phyloP scores from a whole-genome alignment of 2,888 invertebrate species.

The Lepidochrysops patricia region DNA sequence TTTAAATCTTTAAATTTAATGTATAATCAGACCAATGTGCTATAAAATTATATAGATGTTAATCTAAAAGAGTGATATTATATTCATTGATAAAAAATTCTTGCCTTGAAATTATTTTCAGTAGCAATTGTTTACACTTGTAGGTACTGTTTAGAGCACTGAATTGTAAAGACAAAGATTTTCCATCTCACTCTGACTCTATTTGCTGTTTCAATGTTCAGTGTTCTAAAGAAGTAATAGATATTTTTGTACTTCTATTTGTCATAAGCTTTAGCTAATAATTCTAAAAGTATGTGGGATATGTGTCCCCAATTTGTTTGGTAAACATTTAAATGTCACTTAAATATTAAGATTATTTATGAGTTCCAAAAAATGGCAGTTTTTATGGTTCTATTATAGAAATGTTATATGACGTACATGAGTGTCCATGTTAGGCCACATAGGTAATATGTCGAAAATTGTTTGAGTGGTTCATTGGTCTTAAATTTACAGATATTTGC shows the following conservation, averaged over 20 bases:
- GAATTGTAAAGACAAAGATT: not conserved
- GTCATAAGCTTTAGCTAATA: not conserved
- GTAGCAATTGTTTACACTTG: not conserved
- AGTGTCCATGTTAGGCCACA: constrained; percentile 23
- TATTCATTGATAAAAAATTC: constrained; percentile 11
- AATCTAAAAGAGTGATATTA: constrained; percentile 5
- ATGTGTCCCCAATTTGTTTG: not conserved
- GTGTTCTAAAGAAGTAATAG: not conserved
- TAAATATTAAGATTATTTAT: not conserved
- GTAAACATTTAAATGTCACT: constrained; percentile 1
- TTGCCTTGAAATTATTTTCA: constrained; percentile 14
- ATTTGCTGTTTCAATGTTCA: not conserved
- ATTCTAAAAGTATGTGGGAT: not conserved
- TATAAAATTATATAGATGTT: constrained; percentile 1
- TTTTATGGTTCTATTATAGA: constrained; percentile 3
- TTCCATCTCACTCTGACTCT: not conserved
- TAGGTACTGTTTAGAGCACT: not conserved
- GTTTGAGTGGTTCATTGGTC: constrained; percentile 26
- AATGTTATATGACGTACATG: constrained; percentile 15
- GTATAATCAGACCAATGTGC: constrained; percentile 3
- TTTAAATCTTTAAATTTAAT: not conserved
- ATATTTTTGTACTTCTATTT: constrained; percentile 15
- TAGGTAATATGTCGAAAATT: constrained; percentile 29
- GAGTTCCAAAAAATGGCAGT: too few relatives aligned
- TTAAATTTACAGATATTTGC: constrained; percentile 23